These are phyloP conservation scores for Echeneis naucrates DNA, from an alignment of 2,797 vertebrate species.

Conservation along the genomic window DNA sequence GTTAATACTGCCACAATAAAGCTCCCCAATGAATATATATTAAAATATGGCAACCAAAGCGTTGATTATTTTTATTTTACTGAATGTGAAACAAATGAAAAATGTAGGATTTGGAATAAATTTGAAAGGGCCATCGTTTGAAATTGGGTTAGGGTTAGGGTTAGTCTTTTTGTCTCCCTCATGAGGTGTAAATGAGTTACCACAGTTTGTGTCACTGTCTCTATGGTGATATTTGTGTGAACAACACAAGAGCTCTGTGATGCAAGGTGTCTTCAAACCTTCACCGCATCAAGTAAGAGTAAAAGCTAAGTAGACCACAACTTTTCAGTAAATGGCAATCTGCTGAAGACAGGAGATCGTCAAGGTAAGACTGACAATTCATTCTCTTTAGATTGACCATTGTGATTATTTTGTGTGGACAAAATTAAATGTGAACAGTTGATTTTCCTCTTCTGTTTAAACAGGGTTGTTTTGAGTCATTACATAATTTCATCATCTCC, in stretches of 20 bases:
- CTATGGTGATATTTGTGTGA: slow-evolving; percentile 62
- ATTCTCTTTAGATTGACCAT: not conserved
- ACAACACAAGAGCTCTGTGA: slow-evolving; percentile 30
- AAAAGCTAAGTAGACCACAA: not conserved
- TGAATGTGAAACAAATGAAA: not conserved
- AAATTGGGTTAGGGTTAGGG: too few relatives aligned
- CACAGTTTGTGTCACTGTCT: slow-evolving; percentile 37
- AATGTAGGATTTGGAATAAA: not conserved
- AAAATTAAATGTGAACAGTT: not conserved
- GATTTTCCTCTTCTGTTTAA: slow-evolving; percentile 13
- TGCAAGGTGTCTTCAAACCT: slow-evolving; percentile 21
- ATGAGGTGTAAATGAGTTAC: slow-evolving; percentile 28
- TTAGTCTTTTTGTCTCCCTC: slow-evolving; percentile 66
- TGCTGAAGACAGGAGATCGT: not conserved
- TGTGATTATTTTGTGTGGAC: not conserved
- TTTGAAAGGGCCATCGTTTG: not conserved
- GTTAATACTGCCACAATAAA: slow-evolving; percentile 96
- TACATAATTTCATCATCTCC: not conserved
- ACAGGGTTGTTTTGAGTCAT: slow-evolving; percentile 1
- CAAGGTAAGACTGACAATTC: slow-evolving; percentile 30
- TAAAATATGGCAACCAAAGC: slow-evolving; percentile 37
- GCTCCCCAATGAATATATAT: slow-evolving; percentile 83
- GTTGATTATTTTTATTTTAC: slow-evolving; percentile 36
- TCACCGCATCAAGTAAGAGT: not conserved
- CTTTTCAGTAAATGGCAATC: not conserved